phyloP scores from a whole-genome alignment of 2,113 vertebrate genomes.

The Sorex araneus region DNA sequence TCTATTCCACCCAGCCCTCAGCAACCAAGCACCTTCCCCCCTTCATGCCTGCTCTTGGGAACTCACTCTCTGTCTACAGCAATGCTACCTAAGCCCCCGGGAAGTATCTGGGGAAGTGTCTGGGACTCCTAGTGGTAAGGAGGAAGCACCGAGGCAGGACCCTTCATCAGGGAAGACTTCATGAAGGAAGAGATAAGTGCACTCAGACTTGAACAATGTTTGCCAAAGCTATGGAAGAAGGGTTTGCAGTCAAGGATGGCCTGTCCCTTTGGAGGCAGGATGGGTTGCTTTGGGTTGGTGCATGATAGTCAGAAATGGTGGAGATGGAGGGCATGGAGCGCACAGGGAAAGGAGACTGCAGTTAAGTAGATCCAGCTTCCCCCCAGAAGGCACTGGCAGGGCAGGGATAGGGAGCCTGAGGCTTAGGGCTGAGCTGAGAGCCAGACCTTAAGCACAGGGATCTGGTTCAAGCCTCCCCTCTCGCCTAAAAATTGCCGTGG shows the following conservation, averaged over 20 bases:
- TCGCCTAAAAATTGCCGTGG: not conserved
- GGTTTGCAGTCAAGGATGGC: not conserved
- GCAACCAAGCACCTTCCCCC: not conserved
- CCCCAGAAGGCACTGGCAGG: not conserved
- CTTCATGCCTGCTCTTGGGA: too few relatives aligned
- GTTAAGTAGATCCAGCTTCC: not conserved
- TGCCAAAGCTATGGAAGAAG: not conserved
- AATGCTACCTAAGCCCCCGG: too few relatives aligned
- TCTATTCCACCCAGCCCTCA: not conserved
- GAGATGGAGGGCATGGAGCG: not conserved
- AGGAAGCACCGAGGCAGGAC: not conserved
- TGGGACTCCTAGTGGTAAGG: not conserved
- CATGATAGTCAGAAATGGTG: accelerated
- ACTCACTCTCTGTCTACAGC: not conserved
- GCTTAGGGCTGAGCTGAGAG: too few relatives aligned
- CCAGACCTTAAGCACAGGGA: not conserved
- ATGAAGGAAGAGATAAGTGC: too few relatives aligned
- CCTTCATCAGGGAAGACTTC: not conserved
- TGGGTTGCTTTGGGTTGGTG: not conserved
- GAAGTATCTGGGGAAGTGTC: not conserved
- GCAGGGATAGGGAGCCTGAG: not conserved
- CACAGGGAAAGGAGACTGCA: not conserved
- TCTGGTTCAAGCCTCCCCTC: not conserved
- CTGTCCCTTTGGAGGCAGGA: not conserved
- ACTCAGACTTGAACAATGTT: not conserved